A percentile compares a stretch with the other conserved stretches of the same genome.
Conservation (phyloP, 2,888 invertebrate species). For the Nomada ruficornis region DNA sequence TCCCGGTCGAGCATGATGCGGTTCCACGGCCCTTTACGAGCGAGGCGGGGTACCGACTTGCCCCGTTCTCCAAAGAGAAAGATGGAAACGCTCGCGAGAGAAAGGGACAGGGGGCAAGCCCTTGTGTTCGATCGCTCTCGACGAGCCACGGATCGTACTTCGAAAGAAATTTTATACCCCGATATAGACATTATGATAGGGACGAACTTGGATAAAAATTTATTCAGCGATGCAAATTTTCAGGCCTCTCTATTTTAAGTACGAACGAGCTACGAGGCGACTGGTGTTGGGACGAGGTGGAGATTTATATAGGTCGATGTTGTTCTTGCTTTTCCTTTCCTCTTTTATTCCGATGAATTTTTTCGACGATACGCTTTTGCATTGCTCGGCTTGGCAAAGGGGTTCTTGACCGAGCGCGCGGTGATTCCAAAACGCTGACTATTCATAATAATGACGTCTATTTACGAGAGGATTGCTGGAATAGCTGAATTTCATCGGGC, state of each 20-base stretch:
- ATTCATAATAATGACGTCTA: conserved; percentile 54
- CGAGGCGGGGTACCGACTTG: conserved; percentile 71
- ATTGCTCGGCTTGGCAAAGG: conserved; percentile 45
- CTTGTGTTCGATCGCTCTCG: conserved; percentile 68
- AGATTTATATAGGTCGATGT: not conserved
- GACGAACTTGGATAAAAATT: not conserved
- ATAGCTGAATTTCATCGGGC: conserved; percentile 17
- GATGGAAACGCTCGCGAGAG: conserved; percentile 46
- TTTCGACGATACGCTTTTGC: conserved; percentile 44
- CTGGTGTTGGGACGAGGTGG: not conserved
- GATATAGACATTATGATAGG: conserved; percentile 18
- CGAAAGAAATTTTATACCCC: conserved; percentile 60
- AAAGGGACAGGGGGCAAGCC: conserved; percentile 56
- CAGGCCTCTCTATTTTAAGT: not conserved
- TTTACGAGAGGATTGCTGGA: conserved; percentile 33
- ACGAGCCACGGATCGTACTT: conserved; percentile 58
- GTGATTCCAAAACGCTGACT: conserved; percentile 67
- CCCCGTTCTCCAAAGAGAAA: conserved; percentile 70
- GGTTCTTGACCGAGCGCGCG: conserved; percentile 71
- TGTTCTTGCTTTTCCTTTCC: not conserved
- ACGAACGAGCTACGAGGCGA: not conserved
- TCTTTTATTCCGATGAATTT: conserved; percentile 3
- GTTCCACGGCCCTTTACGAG: conserved; percentile 73
- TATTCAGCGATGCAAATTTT: not conserved
- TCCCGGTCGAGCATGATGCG: conserved; percentile 79